A percentile compares a stretch with the other conserved stretches of the same genome.
Conservation (phyloP, 2,888 invertebrate species). For the Troides helena region DNA sequence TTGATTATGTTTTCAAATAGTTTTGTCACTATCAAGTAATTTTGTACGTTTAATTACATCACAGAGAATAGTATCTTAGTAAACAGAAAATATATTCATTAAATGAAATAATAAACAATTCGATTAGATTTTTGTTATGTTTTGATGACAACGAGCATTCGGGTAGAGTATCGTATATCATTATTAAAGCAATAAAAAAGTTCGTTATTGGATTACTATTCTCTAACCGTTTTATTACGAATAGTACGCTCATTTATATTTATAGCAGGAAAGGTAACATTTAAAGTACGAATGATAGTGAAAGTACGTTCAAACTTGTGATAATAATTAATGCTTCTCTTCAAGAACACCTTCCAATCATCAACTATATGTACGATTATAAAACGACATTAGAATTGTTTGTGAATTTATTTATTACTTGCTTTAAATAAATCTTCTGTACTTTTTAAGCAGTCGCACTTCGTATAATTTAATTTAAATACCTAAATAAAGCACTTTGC, state of each 20-base stretch:
- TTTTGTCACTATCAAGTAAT: too few species aligned
- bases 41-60: too few species aligned
- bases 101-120: too few species aligned
- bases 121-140: not conserved
- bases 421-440: not conserved
- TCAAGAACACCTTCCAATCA: conserved; percentile 50
- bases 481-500: conserved; percentile 49
- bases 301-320: conserved; percentile 76
- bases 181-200: not conserved
- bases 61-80: too few species aligned
- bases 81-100: too few species aligned
- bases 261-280: not conserved
- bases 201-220: not conserved
- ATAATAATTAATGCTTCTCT: conserved; percentile 79
- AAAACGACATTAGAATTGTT: not conserved
- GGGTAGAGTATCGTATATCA: not conserved
- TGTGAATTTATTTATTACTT: not conserved
- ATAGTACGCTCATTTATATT: conserved; percentile 7
- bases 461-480: conserved; percentile 33
- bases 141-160: not conserved
- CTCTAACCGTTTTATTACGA: conserved; percentile 1
- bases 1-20: too few species aligned
- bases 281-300: conserved; percentile 42
- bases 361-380: conserved; percentile 3
- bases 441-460: conserved; percentile 19